Evolutionary conservation across 2,113 vertebrate species (phyloP).

Genomic region (Leucopsar rothschildi): DNA sequence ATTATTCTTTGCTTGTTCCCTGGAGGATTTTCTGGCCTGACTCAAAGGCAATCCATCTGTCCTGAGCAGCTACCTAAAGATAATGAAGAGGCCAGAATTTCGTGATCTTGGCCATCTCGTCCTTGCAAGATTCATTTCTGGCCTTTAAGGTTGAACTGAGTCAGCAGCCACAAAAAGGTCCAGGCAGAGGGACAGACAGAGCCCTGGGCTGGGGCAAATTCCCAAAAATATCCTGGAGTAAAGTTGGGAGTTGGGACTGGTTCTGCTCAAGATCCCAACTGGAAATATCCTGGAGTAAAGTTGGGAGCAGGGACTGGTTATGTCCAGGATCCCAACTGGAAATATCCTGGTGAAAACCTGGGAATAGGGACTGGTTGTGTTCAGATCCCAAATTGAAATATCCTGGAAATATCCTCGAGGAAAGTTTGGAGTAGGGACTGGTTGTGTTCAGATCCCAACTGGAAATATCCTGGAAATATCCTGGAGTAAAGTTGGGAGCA

Average conservation of each 20-base stretch:
- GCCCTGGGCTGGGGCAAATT: slow-evolving; percentile 12
- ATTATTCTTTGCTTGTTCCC: slow-evolving; percentile 53
- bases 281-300: background rate
- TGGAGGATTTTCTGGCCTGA: slow-evolving; percentile 57
- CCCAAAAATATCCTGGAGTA: background rate
- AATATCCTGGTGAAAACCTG: background rate
- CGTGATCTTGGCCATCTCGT: slow-evolving; percentile 55
- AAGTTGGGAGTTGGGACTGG: background rate
- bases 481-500: background rate
- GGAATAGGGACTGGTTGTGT: background rate
- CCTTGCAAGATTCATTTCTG: slow-evolving; percentile 66
- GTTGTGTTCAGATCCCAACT: background rate
- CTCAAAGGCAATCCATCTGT: slow-evolving; percentile 52
- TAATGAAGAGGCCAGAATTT: slow-evolving; percentile 60
- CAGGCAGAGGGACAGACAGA: slow-evolving; percentile 37
- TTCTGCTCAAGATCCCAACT: accelerated
- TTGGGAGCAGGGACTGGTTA: background rate
- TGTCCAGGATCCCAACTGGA: background rate
- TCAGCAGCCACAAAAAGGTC: background rate
- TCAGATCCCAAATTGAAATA: background rate
- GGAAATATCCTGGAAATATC: background rate
- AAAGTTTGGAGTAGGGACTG: background rate
- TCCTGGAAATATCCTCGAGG: background rate
- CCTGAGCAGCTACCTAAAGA: slow-evolving; percentile 50
- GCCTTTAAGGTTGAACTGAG: slow-evolving; percentile 61